Percentiles rank a stretch among this genome's conserved stretches.
These are phyloP conservation scores for Panonychus citri DNA, from an alignment of 1,140 invertebrate species.

Conservation along the genomic window DNA sequence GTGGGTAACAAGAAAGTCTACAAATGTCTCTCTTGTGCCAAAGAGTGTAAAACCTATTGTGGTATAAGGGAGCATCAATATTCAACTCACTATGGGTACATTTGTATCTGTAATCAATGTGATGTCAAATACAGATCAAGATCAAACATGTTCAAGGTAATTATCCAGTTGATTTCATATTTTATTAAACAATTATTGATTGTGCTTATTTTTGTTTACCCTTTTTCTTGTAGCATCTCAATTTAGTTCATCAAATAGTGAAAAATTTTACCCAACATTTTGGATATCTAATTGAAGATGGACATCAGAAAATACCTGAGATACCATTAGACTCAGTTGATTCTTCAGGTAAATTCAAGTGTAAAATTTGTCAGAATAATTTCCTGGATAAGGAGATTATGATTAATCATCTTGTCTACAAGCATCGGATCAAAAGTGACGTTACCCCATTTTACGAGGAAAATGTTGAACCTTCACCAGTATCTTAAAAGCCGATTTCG, in stretches of 20 bases:
- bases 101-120: neutral
- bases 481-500: too few species aligned
- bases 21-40: neutral
- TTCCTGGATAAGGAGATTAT: neutral
- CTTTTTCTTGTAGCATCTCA: neutral
- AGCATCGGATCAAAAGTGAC: neutral
- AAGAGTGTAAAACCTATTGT: neutral
- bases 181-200: neutral
- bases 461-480: too few species aligned
- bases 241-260: neutral
- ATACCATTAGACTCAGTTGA: neutral
- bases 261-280: neutral
- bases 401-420: neutral
- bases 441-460: neutral
- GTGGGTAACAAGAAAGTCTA: neutral
- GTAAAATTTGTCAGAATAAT: neutral
- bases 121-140: neutral
- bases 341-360: neutral
- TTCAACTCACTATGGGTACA: neutral
- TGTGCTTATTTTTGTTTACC: neutral
- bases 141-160: neutral
- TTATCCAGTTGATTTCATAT: neutral
- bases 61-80: neutral
- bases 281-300: neutral
- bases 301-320: neutral